Evolutionary conservation across 2,888 invertebrate species (phyloP), one percentile per base, ranked within the genome.

Genomic region (Rutpela maculata): DNA sequence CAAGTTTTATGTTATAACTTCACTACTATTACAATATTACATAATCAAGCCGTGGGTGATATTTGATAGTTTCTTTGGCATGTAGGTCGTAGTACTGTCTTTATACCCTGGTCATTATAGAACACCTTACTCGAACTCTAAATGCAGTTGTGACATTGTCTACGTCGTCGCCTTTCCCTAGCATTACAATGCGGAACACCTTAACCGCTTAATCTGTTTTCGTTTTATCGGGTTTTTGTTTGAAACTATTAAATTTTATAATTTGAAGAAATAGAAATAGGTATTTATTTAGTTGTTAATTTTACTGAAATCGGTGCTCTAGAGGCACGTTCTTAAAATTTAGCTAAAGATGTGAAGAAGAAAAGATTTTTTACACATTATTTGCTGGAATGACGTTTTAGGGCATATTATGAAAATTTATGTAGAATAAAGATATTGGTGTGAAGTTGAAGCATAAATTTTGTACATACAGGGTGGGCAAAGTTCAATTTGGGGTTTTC

Each of bases 61-160:
- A 50, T 50, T 50, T 50, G 50, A 50, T 50, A 50, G 50, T 50
- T 50, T 50, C 50, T 50, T 50, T 17, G 50, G 50, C 50, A n/a
- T 50, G 50, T 50, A n/a, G 50, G 50, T 50, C n/a, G 50, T 50
- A 5, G 50, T 50, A n/a, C 50, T 50, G 50, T 50, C n/a, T 50
- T 50, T 50, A 50, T 50, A 50, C 50, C 50, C n/a, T 50, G n/a
- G 50, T 15, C 7, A 50, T n/a, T n/a, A 17, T n/a, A 50, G n/a
- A n/a, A 50, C n/a, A 50, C 50, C 50, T 17, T 17, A 50, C 50
- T 50, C 50, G n/a, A 50, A n/a, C 31, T 35, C 50, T n/a, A n/a
- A 50, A 50, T 50, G 50, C 50, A 50, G 50, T 50, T 50, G 50
- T 50, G 50, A n/a, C 50, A 50, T 50, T 50, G 50, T 50, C 12